Percentiles rank a stretch among this genome's conserved stretches.
Conservation (phyloP, 2,113 vertebrate genomes). For the Pleuronectes platessa region DNA sequence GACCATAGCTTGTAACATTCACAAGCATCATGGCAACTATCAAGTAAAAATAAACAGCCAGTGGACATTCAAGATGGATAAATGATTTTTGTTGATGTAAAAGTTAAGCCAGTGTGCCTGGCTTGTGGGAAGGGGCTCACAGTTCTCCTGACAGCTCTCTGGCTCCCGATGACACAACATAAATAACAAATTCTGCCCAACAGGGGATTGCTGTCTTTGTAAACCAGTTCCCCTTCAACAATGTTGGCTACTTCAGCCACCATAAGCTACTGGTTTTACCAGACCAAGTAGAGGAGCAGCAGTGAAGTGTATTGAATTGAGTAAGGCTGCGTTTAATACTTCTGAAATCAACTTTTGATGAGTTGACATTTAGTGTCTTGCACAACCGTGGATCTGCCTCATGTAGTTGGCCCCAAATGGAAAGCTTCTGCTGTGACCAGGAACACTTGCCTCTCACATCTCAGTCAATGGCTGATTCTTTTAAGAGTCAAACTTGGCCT, state of each 20-base stretch:
- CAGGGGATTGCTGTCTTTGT: no score
- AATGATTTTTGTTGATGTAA: no score
- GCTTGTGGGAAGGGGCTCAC: no score
- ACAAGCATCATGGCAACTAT: no score
- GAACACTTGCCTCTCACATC: constrained; percentile 39
- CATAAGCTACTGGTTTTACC: neutral
- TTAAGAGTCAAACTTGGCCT: constrained; percentile 38
- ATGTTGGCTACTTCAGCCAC: neutral
- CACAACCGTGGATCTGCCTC: neutral
- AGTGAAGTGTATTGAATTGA: neutral
- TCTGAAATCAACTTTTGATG: neutral
- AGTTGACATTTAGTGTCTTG: neutral
- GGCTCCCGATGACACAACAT: no score
- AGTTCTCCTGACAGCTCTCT: no score
- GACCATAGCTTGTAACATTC: no score
- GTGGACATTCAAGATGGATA: no score
- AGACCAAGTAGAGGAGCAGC: neutral
- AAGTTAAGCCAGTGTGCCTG: no score
- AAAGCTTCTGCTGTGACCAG: constrained; percentile 33
- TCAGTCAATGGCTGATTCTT: constrained; percentile 67
- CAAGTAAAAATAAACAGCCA: no score
- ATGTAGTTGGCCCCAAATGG: constrained; percentile 26
- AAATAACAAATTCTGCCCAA: no score
- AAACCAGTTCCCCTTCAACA: no score
- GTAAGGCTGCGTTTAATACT: neutral